Conservation (phyloP, 1,140 invertebrate species). For the Dreissena polymorpha region DNA sequence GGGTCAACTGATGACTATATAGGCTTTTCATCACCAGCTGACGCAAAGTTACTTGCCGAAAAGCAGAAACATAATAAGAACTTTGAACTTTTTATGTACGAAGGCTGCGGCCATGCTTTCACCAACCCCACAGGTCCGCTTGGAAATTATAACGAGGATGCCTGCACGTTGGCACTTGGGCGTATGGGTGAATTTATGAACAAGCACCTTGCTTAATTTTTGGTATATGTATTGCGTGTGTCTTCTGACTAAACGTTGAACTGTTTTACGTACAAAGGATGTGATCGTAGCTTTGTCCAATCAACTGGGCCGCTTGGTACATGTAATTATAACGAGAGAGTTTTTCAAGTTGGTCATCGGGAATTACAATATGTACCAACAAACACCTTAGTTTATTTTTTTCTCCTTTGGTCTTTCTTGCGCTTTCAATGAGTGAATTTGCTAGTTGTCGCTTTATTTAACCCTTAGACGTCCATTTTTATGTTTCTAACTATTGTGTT, state of each 20-base stretch:
- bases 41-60: constrained; percentile 24
- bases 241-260: not conserved
- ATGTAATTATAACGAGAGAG: not conserved
- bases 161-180: not conserved
- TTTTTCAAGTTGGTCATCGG: not conserved
- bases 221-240: not conserved
- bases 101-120: constrained; percentile 28
- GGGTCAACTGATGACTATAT: constrained; percentile 60
- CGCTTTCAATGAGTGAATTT: too few relatives aligned
- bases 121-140: constrained; percentile 26
- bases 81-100: constrained; percentile 30
- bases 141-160: constrained; percentile 31
- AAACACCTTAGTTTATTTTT: too few relatives aligned
- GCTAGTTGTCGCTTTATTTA: too few relatives aligned
- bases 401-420: too few relatives aligned
- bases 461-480: too few relatives aligned
- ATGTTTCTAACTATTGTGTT: too few relatives aligned
- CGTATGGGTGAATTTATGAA: constrained; percentile 35
- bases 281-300: not conserved
- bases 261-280: not conserved
- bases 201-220: constrained; percentile 14
- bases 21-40: constrained; percentile 27
- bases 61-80: constrained; percentile 8
- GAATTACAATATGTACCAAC: not conserved
- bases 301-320: not conserved